Evolutionary conservation across 2,113 vertebrate genomes (phyloP).

Genomic region (Colius striatus): DNA sequence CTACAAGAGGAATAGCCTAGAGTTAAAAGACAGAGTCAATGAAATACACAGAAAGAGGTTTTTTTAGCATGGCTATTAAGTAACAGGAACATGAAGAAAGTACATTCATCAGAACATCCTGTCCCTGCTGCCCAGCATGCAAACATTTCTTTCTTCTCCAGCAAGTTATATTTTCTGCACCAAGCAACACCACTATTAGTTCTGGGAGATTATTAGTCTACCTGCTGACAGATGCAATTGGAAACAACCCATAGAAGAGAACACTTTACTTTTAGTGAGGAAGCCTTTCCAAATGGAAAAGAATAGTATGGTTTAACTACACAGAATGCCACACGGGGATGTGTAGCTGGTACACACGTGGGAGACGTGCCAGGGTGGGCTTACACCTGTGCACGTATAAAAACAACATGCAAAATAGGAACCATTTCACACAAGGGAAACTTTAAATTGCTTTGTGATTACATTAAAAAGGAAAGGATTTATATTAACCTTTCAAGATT

Average conservation of each 20-base stretch:
- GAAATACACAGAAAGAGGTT: not conserved
- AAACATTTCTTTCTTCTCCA: conserved; percentile 37
- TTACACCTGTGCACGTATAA: not conserved
- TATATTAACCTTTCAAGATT: not conserved
- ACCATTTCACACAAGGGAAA: not conserved
- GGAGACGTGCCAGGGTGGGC: not conserved
- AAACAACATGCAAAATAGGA: not conserved
- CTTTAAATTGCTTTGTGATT: not conserved
- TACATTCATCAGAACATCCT: conserved; percentile 55
- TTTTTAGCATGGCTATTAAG: conserved; percentile 7
- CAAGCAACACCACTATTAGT: conserved; percentile 14
- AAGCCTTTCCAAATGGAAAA: conserved; percentile 45
- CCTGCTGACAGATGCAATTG: conserved; percentile 53
- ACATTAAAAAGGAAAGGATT: not conserved
- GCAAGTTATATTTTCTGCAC: not conserved
- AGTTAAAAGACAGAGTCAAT: not conserved
- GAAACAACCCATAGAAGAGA: conserved; percentile 17
- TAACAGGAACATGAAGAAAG: conserved; percentile 42
- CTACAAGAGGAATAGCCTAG: conserved; percentile 70
- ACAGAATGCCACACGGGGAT: not conserved
- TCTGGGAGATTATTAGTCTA: conserved; percentile 19
- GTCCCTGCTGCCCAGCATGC: conserved; percentile 45
- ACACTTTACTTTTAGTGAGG: not conserved
- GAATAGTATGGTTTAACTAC: conserved; percentile 28
- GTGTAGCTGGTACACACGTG: not conserved